These are phyloP conservation scores for Thelaira solivaga DNA, from an alignment of 2,888 invertebrate species.

Conservation along the genomic window DNA sequence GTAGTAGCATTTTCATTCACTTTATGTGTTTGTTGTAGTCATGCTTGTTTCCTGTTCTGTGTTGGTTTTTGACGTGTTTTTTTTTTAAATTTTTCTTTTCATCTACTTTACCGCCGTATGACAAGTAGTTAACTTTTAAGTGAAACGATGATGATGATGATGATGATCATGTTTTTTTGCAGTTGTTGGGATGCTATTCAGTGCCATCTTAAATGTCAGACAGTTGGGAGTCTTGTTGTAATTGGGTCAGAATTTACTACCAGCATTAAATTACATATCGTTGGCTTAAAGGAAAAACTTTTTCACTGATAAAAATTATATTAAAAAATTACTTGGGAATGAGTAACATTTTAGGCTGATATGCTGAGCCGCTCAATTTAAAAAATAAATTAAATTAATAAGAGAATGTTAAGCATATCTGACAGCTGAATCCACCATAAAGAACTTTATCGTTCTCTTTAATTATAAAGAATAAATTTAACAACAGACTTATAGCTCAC, in stretches of 20 bases:
- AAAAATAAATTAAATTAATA: background rate
- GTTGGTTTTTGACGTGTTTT: conserved; percentile 12
- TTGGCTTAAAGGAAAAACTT: too few relatives aligned
- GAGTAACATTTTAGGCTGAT: too few relatives aligned
- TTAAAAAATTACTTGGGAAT: too few relatives aligned
- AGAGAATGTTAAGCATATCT: too few relatives aligned
- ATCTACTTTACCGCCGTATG: conserved; percentile 25
- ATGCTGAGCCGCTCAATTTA: too few relatives aligned
- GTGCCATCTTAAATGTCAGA: conserved; percentile 44
- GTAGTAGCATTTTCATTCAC: conserved; percentile 14
- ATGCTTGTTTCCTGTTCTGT: conserved; percentile 41
- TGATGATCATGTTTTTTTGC: too few relatives aligned
- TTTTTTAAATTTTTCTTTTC: conserved; percentile 12
- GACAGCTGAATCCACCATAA: too few relatives aligned
- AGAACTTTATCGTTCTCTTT: too few relatives aligned
- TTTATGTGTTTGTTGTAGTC: conserved; percentile 1
- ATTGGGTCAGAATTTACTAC: conserved; percentile 42
- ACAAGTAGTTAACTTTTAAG: conserved; percentile 44
- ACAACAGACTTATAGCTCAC: too few relatives aligned
- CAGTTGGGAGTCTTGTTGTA: conserved; percentile 43
- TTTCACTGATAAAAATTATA: too few relatives aligned
- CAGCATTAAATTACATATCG: too few relatives aligned
- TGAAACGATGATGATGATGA: background rate
- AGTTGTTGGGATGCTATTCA: conserved; percentile 28
- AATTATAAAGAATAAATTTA: too few relatives aligned